Percentiles rank a stretch among this genome's conserved stretches.
Evolutionary conservation across 2,797 vertebrate species (phyloP).

Genomic region (Crenichthys baileyi): DNA sequence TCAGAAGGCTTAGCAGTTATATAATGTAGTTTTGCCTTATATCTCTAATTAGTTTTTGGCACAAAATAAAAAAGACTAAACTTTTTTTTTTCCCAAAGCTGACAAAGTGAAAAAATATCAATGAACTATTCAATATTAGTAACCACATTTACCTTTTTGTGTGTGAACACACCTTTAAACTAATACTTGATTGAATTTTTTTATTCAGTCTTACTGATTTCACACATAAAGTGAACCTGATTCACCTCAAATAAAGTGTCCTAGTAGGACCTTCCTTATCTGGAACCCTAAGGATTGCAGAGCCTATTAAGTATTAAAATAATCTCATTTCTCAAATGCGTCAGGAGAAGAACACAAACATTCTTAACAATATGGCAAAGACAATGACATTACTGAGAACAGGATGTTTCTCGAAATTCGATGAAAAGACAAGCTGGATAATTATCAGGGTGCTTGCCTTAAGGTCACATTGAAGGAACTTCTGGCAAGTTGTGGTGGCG

Average conservation of each 20-base stretch:
- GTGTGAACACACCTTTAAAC: neutral
- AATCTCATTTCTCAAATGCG: no score
- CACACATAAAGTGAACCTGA: neutral
- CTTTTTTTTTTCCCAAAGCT: neutral
- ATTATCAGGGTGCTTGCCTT: no score
- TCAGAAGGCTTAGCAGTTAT: neutral
- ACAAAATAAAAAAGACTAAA: neutral
- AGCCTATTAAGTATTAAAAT: neutral
- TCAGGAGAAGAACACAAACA: no score
- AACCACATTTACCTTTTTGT: no score
- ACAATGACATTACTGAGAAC: no score
- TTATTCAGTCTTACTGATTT: neutral
- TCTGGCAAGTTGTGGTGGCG: no score
- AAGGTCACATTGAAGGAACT: no score
- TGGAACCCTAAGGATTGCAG: neutral
- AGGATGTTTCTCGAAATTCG: no score
- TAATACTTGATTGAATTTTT: neutral
- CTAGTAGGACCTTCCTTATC: neutral
- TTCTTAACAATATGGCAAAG: no score
- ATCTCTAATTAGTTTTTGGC: neutral
- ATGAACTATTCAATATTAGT: neutral
- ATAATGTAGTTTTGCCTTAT: neutral
- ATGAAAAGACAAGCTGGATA: no score
- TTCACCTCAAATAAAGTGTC: neutral
- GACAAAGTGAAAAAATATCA: neutral